Evolutionary conservation across 2,888 invertebrate genomes (phyloP), one percentile per base, ranked within the genome.

Genomic region (Gymnoscelis rufifasciata): DNA sequence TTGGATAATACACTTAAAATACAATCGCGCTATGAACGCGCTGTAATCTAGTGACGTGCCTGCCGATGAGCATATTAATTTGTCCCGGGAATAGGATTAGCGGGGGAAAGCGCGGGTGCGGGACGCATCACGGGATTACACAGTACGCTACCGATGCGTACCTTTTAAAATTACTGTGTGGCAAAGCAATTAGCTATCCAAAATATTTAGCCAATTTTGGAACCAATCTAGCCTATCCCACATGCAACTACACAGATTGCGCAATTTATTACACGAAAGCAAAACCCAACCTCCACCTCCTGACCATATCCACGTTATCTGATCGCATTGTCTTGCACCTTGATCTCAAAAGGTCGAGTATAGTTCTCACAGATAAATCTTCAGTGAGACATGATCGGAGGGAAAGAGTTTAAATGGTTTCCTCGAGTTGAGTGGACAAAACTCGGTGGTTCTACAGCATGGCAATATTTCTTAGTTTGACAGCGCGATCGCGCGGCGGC

Each of bases 1-100:
- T 90, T 90, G 90, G 90, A 90, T 90, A 90, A 90, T 90, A 90
- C 90, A 90, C 90, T 90, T 90, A 90, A 90, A 90, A 90, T 88
- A 90, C 89, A 87, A 88, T 88, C 88, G 89, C 78, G 81, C 78
- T 74, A 78, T 83, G 78, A 83, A 86, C 80, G 84, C 80, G 75
- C 73, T 75, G 79, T 87, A 88, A 84, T 83, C 86, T 81, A 83
- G 79, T 82, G 82, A 78, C 78, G 84, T 74, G 78, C 77, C 79
- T 79, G 82, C 82, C 86, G 84, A 88, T 86, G 87, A 84, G 82
- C 87, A 83, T 86, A 86, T 84, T 86, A 86, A 87, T 87, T 83
- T 84, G 84, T 84, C 79, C 77, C 78, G 77, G 77, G 74, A 76
- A 83, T 78, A 74, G 84, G 84, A 84, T 87, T 86, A 86, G 74